Conservation (phyloP, 2,113 vertebrate species). For the Hymenochirus boettgeri region DNA sequence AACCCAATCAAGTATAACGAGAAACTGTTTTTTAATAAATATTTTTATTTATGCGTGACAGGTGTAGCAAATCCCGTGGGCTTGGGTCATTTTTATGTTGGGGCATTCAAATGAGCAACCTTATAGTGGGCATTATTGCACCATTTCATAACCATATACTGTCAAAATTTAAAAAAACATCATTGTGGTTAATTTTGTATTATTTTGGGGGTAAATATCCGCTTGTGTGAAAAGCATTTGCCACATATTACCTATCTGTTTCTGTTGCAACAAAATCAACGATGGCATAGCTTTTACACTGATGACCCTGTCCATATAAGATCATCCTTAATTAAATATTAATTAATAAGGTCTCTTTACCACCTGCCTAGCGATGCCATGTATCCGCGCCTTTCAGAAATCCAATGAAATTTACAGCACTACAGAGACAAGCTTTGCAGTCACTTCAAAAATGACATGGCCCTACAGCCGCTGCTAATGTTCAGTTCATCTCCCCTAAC, state of each 20-base stretch:
- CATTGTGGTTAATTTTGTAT: too few relatives aligned
- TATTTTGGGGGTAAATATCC: background rate
- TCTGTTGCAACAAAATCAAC: constrained; percentile 14
- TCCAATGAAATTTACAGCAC: constrained; percentile 37
- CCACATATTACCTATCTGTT: constrained; percentile 7
- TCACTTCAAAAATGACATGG: constrained; percentile 42
- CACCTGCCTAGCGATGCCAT: constrained; percentile 32
- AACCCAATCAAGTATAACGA: too few relatives aligned
- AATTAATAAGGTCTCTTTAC: constrained; percentile 41
- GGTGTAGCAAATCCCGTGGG: too few relatives aligned
- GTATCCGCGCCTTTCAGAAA: constrained; percentile 31
- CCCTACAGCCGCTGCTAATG: constrained; percentile 35
- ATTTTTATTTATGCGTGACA: too few relatives aligned
- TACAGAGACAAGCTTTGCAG: constrained; percentile 40
- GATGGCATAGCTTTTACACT: constrained; percentile 7
- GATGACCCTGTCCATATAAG: constrained; percentile 22
- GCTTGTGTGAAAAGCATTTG: background rate
- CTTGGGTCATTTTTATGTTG: too few relatives aligned
- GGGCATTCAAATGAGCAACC: too few relatives aligned
- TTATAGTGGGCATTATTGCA: too few relatives aligned
- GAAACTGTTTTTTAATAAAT: too few relatives aligned
- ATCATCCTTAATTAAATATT: constrained; percentile 37
- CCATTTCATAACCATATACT: too few relatives aligned
- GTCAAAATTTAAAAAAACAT: too few relatives aligned
- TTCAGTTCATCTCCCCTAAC: constrained; percentile 37